Evolutionary conservation across 2,888 invertebrate species (phyloP), one percentile per base, ranked within the genome.

Genomic region (Lutraria lutraria): DNA sequence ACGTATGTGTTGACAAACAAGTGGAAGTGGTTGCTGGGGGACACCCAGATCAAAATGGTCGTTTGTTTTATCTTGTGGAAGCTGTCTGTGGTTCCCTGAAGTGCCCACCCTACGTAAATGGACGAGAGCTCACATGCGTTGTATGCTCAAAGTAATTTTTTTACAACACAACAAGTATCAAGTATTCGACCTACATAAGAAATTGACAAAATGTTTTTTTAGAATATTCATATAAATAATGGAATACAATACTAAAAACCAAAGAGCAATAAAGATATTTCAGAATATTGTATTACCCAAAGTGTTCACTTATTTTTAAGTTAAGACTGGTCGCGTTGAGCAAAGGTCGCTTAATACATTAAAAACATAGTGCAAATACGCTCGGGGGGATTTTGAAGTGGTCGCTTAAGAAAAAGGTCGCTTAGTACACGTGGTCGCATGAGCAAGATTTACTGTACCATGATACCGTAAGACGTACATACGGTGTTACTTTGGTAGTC

Each of bases 51-150:
- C 82, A 31, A 19, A 31, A 82, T 15, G 72, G 86, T 16, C 52
- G 60, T 21, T 54, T 86, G 34, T 25, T 86, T 53, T 86, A 86
- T 52, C 16, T 82, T 0, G 82, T 81, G 43, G 81, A 86, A 68
- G 82, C 72, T 8, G 21, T 29, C 21, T 82, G 86, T 72, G 86
- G 86, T 43, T 86, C 81, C 21, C 72, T 86, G 72, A 81, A 81
- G 15, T 86, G 86, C 52, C 86, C 86, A 52, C 86, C 86, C 12
- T 86, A 86, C 34, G 29, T 81, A 6, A 80, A 86, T 52, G 86
- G 81, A 19, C 86, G 86, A 25, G 81, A 72, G 29, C 63, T 86
- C 25, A 86, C 82, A 12, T 82, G 86, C 54, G 86, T 82, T 82
- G 86, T 86, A 16, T 86, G 86, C 60, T 53, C 86, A 15, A 86